A percentile compares a stretch with the other conserved stretches of the same genome.
Conservation (phyloP, 2,797 vertebrate genomes). For the Channallabes apus region DNA sequence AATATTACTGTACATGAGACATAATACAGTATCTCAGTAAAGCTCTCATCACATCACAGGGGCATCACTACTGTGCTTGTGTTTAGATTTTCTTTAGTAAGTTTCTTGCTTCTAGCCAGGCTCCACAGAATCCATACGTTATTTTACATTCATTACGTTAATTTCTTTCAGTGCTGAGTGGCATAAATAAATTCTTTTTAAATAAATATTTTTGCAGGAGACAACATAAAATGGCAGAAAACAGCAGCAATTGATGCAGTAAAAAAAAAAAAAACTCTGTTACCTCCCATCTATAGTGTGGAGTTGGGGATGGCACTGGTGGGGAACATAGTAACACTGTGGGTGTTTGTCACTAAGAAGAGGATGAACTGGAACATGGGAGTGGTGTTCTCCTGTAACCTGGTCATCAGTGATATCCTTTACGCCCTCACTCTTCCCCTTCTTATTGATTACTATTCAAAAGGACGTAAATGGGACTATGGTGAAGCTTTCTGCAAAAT, state of each 20-base stretch:
- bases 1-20: too few relatives aligned
- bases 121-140: too few relatives aligned
- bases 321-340: constrained; percentile 76
- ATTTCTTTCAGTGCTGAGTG: too few relatives aligned
- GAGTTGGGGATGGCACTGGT: constrained; percentile 72
- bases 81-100: too few relatives aligned
- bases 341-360: constrained; percentile 64
- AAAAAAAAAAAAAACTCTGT: constrained; percentile 50
- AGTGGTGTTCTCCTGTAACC: constrained; percentile 77
- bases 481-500: constrained; percentile 67
- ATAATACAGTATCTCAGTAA: too few relatives aligned
- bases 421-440: constrained; percentile 77
- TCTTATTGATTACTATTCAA: constrained; percentile 70
- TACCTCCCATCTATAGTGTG: constrained; percentile 68
- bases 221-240: not conserved
- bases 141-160: too few relatives aligned
- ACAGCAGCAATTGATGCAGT: constrained; percentile 13
- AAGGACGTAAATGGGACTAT: constrained; percentile 72
- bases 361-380: constrained; percentile 74
- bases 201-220: constrained; percentile 34
- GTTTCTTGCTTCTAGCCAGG: too few relatives aligned
- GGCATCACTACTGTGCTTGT: too few relatives aligned
- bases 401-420: constrained; percentile 79
- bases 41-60: too few relatives aligned
- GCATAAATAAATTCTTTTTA: too few relatives aligned